Percentiles rank a stretch among this genome's conserved stretches.
These are phyloP conservation scores for Pangasius djambal DNA, from an alignment of 2,797 vertebrate species.

Conservation along the genomic window DNA sequence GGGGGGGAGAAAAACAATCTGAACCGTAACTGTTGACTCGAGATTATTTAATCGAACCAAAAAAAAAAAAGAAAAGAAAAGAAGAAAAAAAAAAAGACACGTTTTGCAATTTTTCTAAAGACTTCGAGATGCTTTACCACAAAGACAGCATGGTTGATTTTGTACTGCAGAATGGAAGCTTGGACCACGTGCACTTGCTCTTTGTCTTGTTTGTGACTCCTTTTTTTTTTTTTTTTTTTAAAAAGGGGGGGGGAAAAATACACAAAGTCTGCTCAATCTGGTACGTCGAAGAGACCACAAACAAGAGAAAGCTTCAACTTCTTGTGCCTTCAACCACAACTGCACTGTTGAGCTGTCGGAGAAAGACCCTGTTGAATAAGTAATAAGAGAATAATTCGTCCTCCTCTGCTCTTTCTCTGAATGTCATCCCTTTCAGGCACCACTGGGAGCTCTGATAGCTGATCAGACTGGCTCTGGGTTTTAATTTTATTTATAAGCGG, in stretches of 20 bases:
- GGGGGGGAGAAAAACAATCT: background rate
- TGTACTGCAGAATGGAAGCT: slow-evolving; percentile 33
- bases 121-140: slow-evolving; percentile 23
- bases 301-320: slow-evolving; percentile 30
- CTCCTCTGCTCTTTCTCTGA: slow-evolving; percentile 68
- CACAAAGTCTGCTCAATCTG: background rate
- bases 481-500: slow-evolving; percentile 60
- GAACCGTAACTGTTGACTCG: slow-evolving; percentile 24
- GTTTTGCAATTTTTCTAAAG: slow-evolving; percentile 41
- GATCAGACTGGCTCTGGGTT: slow-evolving; percentile 59
- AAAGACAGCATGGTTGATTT: slow-evolving; percentile 40
- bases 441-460: slow-evolving; percentile 60
- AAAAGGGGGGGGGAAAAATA: background rate
- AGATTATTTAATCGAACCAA: slow-evolving; percentile 48
- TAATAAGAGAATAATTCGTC: slow-evolving; percentile 68
- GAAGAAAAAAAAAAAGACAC: slow-evolving; percentile 13
- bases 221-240: background rate
- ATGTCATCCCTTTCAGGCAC: slow-evolving; percentile 72
- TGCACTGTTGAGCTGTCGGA: slow-evolving; percentile 19
- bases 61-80: slow-evolving; percentile 25
- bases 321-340: slow-evolving; percentile 55
- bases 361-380: slow-evolving; percentile 39
- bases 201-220: slow-evolving; percentile 25
- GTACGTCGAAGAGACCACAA: slow-evolving; percentile 10
- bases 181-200: slow-evolving; percentile 33